Conservation (phyloP, 1,140 invertebrate genomes). For the Epicauta chinensis region DNA sequence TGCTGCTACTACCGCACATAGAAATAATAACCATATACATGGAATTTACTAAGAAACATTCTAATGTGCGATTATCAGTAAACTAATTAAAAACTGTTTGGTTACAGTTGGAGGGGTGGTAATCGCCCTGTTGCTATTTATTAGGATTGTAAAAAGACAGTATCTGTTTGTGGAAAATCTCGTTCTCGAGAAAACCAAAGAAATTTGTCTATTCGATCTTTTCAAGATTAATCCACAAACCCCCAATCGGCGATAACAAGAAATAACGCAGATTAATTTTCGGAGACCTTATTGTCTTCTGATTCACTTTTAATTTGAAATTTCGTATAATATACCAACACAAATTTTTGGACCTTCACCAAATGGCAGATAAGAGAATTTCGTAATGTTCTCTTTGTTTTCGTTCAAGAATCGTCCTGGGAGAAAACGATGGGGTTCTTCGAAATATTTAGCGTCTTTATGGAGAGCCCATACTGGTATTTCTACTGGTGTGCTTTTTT, state of each 20-base stretch:
- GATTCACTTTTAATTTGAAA: slow-evolving; percentile 9
- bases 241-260: background rate
- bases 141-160: no score
- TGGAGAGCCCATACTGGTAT: slow-evolving; percentile 52
- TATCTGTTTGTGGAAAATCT: no score
- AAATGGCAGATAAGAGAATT: slow-evolving; percentile 49
- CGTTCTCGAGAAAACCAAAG: no score
- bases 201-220: no score
- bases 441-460: slow-evolving; percentile 46
- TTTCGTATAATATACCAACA: slow-evolving; percentile 12
- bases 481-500: slow-evolving; percentile 46
- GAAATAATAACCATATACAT: no score
- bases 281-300: slow-evolving; percentile 8
- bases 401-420: slow-evolving; percentile 53
- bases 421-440: slow-evolving; percentile 51
- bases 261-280: background rate
- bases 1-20: no score
- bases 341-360: slow-evolving; percentile 59
- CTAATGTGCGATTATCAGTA: no score
- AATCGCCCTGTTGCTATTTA: no score
- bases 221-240: slow-evolving; percentile 5
- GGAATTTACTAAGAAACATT: no score
- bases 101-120: no score
- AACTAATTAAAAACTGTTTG: no score
- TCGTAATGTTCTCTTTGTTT: slow-evolving; percentile 29